Evolutionary conservation across 2,113 vertebrate species (phyloP), one percentile per base, ranked within the genome.

Genomic region (Oreocharis arfaki): DNA sequence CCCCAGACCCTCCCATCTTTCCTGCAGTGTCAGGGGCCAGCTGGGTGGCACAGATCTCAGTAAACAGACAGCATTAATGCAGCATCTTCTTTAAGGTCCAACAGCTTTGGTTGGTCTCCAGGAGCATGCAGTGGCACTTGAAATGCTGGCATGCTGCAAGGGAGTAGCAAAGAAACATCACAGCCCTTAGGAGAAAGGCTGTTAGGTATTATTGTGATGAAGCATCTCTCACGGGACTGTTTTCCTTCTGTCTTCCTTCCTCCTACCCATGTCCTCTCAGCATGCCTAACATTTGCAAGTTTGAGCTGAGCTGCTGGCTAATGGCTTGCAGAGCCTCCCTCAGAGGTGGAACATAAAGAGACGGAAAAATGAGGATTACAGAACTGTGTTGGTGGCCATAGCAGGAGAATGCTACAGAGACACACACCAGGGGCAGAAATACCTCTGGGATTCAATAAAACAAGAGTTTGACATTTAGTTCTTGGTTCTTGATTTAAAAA

Each of bases 281-380:
- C 44, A 41, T 4, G 52, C 35, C 44, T 87, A 70, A 82, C 53
- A 81, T 71, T 89, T 91, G 8, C 37, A 64, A 77, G 55, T 65
- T 56, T 75, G 37, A 68, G 42, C 35, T 68, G 69, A 91, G 60
- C 52, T 95, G 44, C 42, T 90, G 80, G 73, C 35, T 96, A 81
- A 88, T 81, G 89, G 59, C 44, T 90, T 84, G 32, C 80, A 90
- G 35, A 87, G 14, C 68, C 76, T 87, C 80, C 56, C 47, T 89
- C 76, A 76, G 76, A 92, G 35, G 9, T 49, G 63, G 41, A 81
- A 81, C 23, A 61, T 39, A 84, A 81, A 95, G n/a, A 73, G 61
- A 28, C 57, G 41, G 53, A 69, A 96, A 89, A 95, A 87, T 37
- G 44, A 69, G 57, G 73, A 94, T 91, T 95, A 78, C 37, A 87